phyloP scores from a whole-genome alignment of 2,888 invertebrate genomes.

The Chironomus riparius region DNA sequence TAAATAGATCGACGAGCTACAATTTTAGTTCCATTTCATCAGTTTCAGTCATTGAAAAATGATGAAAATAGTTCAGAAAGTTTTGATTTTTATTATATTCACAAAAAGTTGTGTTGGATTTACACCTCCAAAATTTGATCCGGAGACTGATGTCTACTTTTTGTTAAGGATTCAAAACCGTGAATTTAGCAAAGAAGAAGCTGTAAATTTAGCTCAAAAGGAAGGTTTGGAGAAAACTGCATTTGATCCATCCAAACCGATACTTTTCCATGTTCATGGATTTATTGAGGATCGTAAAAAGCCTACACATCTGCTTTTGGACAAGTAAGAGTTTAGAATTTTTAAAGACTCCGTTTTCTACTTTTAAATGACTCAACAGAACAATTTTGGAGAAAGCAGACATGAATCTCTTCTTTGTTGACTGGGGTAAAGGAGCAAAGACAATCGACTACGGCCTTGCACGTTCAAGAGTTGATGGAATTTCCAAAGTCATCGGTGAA shows the following conservation, averaged over 20 bases:
- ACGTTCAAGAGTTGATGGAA: constrained; percentile 34
- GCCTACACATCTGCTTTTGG: neutral
- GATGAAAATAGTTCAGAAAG: neutral
- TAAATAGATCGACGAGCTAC: no score
- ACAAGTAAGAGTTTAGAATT: neutral
- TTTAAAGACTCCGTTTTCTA: no score
- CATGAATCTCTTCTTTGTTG: constrained; percentile 34
- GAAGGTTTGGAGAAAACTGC: neutral
- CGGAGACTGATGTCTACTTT: neutral
- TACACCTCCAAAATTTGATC: neutral
- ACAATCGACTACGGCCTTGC: constrained; percentile 36
- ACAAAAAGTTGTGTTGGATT: neutral
- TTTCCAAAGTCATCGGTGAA: constrained; percentile 34
- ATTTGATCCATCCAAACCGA: neutral
- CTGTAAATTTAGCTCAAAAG: neutral
- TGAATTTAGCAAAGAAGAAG: neutral
- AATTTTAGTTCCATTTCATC: neutral
- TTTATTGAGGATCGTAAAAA: neutral
- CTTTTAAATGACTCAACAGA: no score
- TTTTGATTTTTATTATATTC: neutral
- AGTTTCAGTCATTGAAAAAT: neutral
- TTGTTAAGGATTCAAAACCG: neutral
- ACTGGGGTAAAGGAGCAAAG: constrained; percentile 37
- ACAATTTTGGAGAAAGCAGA: neutral
- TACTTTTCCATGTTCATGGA: neutral